phyloP scores from a whole-genome alignment of 2,888 invertebrate species.

The Agrilus cyanescens region DNA sequence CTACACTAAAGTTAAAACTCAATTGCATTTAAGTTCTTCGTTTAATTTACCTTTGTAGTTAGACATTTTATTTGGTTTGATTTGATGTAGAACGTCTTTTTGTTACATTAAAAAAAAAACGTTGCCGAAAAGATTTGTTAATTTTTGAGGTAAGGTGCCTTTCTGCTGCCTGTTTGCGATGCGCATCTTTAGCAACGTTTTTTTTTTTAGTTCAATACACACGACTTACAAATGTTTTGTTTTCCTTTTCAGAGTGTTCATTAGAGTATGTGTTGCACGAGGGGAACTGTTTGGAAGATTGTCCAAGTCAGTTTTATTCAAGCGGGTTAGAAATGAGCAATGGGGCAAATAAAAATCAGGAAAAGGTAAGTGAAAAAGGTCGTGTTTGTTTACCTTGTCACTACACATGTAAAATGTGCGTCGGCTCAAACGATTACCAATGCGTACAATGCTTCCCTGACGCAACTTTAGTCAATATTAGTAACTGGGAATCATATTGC shows the following conservation, averaged over 20 bases:
- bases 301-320: constrained; percentile 33
- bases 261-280: constrained; percentile 47
- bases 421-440: constrained; percentile 56
- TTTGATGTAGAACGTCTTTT: constrained; percentile 11
- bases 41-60: constrained; percentile 8
- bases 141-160: no score
- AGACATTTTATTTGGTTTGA: constrained; percentile 10
- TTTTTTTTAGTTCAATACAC: constrained; percentile 26
- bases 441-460: constrained; percentile 58
- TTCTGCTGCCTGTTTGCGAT: no score
- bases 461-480: constrained; percentile 40
- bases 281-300: constrained; percentile 46
- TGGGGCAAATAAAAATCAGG: constrained; percentile 10
- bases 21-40: not conserved
- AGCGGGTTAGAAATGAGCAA: constrained; percentile 17
- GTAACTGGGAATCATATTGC: constrained; percentile 29
- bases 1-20: not conserved
- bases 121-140: constrained; percentile 20
- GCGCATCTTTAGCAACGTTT: constrained; percentile 33
- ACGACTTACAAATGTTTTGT: constrained; percentile 31
- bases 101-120: constrained; percentile 16
- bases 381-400: constrained; percentile 52
- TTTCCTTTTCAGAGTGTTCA: constrained; percentile 52
- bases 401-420: constrained; percentile 60
- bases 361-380: constrained; percentile 13